A percentile compares a stretch with the other conserved stretches of the same genome.
phyloP scores from a whole-genome alignment of 2,113 vertebrate genomes.

The Promerops cafer region DNA sequence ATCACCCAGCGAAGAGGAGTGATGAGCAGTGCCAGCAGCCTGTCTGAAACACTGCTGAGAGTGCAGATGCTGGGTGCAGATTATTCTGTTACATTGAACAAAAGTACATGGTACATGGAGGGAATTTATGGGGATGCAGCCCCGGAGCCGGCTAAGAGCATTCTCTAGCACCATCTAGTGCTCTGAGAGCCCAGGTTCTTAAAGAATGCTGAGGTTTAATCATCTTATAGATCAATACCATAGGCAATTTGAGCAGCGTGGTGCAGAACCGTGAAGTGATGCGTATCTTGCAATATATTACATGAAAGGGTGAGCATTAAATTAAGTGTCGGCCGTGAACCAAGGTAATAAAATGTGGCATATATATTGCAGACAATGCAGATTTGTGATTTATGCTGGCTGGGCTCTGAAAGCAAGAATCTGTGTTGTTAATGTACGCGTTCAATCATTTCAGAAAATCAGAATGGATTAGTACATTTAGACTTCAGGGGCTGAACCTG shows the following conservation, averaged over 20 bases:
- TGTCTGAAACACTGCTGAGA: not conserved
- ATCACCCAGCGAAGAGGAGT: not conserved
- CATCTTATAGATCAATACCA: not conserved
- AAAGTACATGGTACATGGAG: not conserved
- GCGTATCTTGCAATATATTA: slow-evolving; percentile 3
- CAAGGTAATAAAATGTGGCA: not conserved
- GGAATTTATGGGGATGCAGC: not conserved
- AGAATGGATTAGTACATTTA: not conserved
- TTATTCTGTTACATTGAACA: not conserved
- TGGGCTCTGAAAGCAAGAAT: not conserved
- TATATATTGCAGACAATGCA: slow-evolving; percentile 10
- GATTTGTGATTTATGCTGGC: not conserved
- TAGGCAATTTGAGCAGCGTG: not conserved
- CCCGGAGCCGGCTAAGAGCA: not conserved
- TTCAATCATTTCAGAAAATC: not conserved
- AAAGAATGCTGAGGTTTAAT: not conserved
- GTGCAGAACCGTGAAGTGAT: not conserved
- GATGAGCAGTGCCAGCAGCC: not conserved
- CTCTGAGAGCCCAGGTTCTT: not conserved
- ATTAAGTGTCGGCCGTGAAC: not conserved
- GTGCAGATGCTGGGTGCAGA: not conserved
- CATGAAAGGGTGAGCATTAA: slow-evolving; percentile 1
- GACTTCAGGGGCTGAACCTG: not conserved
- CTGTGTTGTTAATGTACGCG: rapidly evolving
- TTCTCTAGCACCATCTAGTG: slow-evolving; percentile 67